These are phyloP conservation scores for Schizaphis graminum DNA, from an alignment of 2,888 invertebrate species.

Conservation along the genomic window DNA sequence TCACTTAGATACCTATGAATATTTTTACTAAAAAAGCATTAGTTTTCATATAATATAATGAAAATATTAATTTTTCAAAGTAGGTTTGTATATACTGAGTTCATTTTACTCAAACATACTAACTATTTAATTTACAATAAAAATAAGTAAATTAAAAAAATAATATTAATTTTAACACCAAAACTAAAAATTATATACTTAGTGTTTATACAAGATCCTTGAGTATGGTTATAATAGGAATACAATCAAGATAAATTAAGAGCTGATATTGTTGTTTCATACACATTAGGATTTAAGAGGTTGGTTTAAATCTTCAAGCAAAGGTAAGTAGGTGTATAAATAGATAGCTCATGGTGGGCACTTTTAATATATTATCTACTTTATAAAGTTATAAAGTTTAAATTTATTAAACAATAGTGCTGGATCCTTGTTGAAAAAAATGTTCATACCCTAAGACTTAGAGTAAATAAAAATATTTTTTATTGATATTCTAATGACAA, in stretches of 20 bases:
- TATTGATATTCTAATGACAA: not conserved
- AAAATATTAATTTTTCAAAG: not conserved
- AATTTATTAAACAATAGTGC: not conserved
- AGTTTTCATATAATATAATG: not conserved
- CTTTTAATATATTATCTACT: not conserved
- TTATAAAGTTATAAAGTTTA: not conserved
- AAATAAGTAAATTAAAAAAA: not conserved
- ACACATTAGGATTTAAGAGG: not conserved
- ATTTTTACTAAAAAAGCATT: not conserved
- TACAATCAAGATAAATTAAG: not conserved
- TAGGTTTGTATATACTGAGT: not conserved
- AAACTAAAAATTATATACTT: not conserved
- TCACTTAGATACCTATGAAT: not conserved
- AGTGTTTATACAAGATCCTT: not conserved
- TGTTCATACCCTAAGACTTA: not conserved
- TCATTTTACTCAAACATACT: not conserved
- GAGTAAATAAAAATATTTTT: not conserved
- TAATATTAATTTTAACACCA: not conserved
- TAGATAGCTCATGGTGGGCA: not conserved
- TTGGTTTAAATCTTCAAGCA: not conserved
- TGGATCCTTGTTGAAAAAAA: not conserved
- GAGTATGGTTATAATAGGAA: not conserved
- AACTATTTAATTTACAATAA: not conserved
- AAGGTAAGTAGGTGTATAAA: not conserved
- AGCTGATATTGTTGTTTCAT: not conserved